phyloP scores from a whole-genome alignment of 2,888 invertebrate genomes.

The Parnassius orleans region DNA sequence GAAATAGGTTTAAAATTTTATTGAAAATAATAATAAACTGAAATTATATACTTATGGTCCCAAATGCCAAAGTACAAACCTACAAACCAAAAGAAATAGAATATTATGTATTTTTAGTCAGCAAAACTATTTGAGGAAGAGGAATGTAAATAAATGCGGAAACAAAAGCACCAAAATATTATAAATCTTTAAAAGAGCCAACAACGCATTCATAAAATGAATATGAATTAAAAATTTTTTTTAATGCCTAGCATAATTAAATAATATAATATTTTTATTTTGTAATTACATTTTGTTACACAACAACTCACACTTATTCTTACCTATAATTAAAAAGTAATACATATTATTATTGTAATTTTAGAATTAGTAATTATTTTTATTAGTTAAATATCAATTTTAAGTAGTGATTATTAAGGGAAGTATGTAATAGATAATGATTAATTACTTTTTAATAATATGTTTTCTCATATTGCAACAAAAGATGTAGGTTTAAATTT shows the following conservation, averaged over 20 bases:
- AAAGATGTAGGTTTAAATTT: too few species aligned
- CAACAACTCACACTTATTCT: constrained; percentile 16
- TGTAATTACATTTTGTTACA: too few species aligned
- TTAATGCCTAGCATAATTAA: neutral
- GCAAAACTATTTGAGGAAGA: constrained; percentile 3
- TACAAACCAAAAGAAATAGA: constrained; percentile 15
- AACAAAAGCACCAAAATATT: constrained; percentile 17
- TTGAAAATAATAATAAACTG: constrained; percentile 32
- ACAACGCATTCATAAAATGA: constrained; percentile 23
- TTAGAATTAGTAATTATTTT: neutral
- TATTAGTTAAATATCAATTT: neutral
- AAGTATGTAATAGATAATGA: neutral
- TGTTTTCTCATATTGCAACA: neutral
- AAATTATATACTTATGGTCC: constrained; percentile 31
- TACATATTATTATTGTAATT: neutral
- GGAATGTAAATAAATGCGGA: constrained; percentile 30
- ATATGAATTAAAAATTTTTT: constrained; percentile 1
- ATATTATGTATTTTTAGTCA: constrained; percentile 1
- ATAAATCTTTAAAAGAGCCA: neutral
- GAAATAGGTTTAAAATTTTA: constrained; percentile 25
- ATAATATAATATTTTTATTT: neutral
- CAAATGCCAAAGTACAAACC: constrained; percentile 23
- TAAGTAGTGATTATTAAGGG: neutral
- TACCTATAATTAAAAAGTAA: constrained; percentile 16
- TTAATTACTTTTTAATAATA: constrained; percentile 1